Evolutionary conservation across 2,113 vertebrate species (phyloP).

Genomic region (Myrmecobius fasciatus): DNA sequence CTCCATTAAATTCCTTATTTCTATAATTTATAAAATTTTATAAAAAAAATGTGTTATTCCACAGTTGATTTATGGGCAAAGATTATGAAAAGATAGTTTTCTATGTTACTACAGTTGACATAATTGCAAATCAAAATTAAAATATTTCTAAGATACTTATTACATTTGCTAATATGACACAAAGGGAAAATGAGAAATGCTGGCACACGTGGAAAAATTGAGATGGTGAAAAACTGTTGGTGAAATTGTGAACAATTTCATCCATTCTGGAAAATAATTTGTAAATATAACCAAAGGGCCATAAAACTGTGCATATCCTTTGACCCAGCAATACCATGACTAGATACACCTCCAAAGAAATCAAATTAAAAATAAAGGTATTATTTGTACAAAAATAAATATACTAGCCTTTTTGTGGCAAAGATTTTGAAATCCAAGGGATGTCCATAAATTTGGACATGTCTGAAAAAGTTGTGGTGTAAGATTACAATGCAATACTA

Average conservation of each 20-base stretch:
- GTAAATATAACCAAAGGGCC: background rate
- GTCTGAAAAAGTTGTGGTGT: background rate
- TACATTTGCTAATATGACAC: background rate
- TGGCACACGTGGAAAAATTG: background rate
- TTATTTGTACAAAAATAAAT: background rate
- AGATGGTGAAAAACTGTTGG: background rate
- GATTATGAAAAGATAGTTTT: background rate
- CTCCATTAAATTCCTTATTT: too few species aligned
- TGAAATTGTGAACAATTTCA: background rate
- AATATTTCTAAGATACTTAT: background rate
- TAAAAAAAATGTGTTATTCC: too few species aligned
- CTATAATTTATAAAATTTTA: too few species aligned
- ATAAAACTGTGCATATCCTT: background rate
- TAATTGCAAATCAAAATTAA: background rate
- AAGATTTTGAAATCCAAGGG: background rate
- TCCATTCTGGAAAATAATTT: background rate
- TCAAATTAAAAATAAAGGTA: background rate
- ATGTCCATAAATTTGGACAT: background rate
- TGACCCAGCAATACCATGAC: background rate
- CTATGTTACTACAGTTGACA: background rate
- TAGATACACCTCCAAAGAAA: background rate
- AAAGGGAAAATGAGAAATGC: background rate
- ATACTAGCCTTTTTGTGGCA: background rate
- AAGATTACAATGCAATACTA: background rate
- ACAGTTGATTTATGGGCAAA: too few species aligned